These are phyloP conservation scores for Nesometra sesokonis DNA, from an alignment of 35 echinoderm and acorn worm genomes.

Conservation along the genomic window DNA sequence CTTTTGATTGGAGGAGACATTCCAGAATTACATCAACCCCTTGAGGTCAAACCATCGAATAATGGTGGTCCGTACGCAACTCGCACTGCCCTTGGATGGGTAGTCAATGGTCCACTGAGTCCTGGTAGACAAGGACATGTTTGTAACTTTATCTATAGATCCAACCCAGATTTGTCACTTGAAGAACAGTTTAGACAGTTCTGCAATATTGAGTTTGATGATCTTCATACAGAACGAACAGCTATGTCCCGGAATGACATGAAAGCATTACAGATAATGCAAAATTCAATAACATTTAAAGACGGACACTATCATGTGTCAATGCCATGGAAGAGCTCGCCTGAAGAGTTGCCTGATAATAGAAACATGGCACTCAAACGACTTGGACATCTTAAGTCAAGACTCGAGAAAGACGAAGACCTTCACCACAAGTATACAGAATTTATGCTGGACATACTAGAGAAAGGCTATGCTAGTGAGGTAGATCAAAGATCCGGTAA, in stretches of 20 bases:
- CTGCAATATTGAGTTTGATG: neutral
- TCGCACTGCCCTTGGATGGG: conserved; percentile 41
- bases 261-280: neutral
- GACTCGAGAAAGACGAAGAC: neutral
- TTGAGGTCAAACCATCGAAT: neutral
- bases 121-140: neutral
- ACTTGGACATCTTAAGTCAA: neutral
- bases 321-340: neutral
- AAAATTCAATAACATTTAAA: neutral
- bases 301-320: neutral
- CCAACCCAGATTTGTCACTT: neutral
- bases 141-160: no score
- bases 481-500: neutral
- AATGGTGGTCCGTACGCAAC: conserved; percentile 21
- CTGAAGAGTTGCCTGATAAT: neutral
- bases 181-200: neutral
- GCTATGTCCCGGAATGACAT: neutral
- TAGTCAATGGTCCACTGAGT: conserved; percentile 34
- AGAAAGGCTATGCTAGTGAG: neutral
- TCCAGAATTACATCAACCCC: conserved; percentile 23
- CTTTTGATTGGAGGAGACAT: conserved; percentile 61
- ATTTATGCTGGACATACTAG: neutral
- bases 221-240: neutral
- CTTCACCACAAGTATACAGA: neutral
- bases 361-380: neutral